Evolutionary conservation across 2,113 vertebrate genomes (phyloP).

Genomic region (Meleagris gallopavo): DNA sequence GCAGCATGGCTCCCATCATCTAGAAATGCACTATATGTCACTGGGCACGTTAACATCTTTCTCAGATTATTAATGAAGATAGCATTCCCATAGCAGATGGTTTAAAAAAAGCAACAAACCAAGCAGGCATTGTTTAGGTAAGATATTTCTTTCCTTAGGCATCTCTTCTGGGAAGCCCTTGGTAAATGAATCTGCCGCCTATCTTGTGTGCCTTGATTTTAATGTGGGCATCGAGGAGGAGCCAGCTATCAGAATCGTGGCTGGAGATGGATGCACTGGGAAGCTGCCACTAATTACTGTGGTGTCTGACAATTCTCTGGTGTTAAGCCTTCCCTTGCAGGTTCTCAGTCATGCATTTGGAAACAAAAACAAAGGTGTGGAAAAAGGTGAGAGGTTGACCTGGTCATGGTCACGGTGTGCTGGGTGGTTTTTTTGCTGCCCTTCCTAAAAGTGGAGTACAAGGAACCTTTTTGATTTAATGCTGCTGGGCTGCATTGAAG

Average conservation of each 20-base stretch:
- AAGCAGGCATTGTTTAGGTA: neutral
- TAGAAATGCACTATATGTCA: neutral
- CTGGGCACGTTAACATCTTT: neutral
- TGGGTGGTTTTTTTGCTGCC: neutral
- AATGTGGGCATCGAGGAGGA: conserved; percentile 26
- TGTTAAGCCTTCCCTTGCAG: conserved; percentile 27
- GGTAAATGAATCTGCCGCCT: conserved; percentile 28
- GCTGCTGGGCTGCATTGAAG: neutral
- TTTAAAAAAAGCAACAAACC: neutral
- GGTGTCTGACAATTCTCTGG: conserved; percentile 36
- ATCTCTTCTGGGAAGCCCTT: conserved; percentile 31
- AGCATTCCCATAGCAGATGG: neutral
- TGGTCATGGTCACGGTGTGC: neutral
- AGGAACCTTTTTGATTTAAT: neutral
- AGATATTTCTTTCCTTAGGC: conserved; percentile 38
- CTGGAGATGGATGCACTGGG: conserved; percentile 37
- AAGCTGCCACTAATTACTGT: conserved; percentile 55
- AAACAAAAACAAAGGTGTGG: neutral
- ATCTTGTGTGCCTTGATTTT: conserved; percentile 37
- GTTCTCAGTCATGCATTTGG: neutral
- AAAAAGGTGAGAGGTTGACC: neutral
- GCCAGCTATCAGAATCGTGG: neutral
- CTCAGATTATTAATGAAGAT: conserved; percentile 18
- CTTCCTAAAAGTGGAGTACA: rapidly evolving
- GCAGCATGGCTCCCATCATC: neutral